phyloP scores from a whole-genome alignment of 2,888 invertebrate species.

The Timandra comae region DNA sequence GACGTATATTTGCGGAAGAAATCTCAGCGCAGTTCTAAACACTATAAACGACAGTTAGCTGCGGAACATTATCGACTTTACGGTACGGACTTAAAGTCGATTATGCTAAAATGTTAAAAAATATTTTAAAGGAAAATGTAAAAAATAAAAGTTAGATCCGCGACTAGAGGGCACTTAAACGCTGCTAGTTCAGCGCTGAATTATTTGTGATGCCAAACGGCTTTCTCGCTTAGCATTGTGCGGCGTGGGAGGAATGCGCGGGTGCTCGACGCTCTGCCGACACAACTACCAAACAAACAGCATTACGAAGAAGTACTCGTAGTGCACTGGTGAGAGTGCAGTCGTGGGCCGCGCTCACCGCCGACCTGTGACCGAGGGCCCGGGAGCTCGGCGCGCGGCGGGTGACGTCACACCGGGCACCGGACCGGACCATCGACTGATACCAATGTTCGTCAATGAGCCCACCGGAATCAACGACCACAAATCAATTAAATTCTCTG shows the following conservation, averaged over 20 bases:
- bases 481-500: slow-evolving; percentile 44
- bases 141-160: slow-evolving; percentile 27
- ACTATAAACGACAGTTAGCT: slow-evolving; percentile 13
- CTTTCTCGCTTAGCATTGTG: slow-evolving; percentile 22
- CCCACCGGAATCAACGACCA: slow-evolving; percentile 9
- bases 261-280: no score
- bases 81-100: not conserved
- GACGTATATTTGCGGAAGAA: slow-evolving; percentile 24
- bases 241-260: not conserved
- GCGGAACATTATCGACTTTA: slow-evolving; percentile 10
- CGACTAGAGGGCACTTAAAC: slow-evolving; percentile 36
- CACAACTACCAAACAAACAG: no score
- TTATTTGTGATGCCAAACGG: slow-evolving; percentile 31
- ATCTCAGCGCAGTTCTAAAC: slow-evolving; percentile 18
- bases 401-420: no score
- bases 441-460: not conserved
- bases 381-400: not conserved
- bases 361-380: not conserved
- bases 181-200: slow-evolving; percentile 31
- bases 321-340: no score
- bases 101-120: slow-evolving; percentile 1
- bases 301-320: no score
- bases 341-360: not conserved
- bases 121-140: slow-evolving; percentile 21
- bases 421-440: no score